These are phyloP conservation scores for Monomorium pharaonis DNA, from an alignment of 1,140 invertebrate genomes.

Conservation along the genomic window DNA sequence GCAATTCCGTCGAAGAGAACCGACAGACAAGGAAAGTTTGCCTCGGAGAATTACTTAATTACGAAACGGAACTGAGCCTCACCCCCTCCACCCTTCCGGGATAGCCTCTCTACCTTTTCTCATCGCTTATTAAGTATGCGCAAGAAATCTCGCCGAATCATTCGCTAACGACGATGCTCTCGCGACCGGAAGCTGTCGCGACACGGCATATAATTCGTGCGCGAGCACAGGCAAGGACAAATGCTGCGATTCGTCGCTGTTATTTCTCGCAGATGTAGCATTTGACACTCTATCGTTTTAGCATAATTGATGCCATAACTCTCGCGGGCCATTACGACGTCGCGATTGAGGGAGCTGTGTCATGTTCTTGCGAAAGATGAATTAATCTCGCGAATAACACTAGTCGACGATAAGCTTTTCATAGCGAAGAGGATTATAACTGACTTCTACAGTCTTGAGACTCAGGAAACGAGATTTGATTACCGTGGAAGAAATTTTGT, in stretches of 20 bases:
- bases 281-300: slow-evolving; percentile 22
- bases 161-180: background rate
- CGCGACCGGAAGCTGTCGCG: background rate
- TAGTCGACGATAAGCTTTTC: background rate
- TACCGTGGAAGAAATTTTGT: background rate
- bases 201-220: background rate
- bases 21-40: slow-evolving; percentile 48
- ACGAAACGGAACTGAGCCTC: background rate
- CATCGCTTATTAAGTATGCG: background rate
- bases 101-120: background rate
- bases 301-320: slow-evolving; percentile 42
- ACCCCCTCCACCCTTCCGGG: background rate
- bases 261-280: slow-evolving; percentile 29
- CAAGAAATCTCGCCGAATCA: slow-evolving; percentile 8
- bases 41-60: slow-evolving; percentile 48
- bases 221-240: background rate
- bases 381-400: slow-evolving; percentile 29
- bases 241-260: slow-evolving; percentile 8
- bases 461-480: background rate
- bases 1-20: slow-evolving; percentile 52
- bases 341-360: slow-evolving; percentile 33
- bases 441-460: slow-evolving; percentile 9
- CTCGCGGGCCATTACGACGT: slow-evolving; percentile 14
- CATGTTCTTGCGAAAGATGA: slow-evolving; percentile 16
- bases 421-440: background rate